Conservation (phyloP, 1,140 invertebrate genomes). For the Euglossa dilemma region DNA sequence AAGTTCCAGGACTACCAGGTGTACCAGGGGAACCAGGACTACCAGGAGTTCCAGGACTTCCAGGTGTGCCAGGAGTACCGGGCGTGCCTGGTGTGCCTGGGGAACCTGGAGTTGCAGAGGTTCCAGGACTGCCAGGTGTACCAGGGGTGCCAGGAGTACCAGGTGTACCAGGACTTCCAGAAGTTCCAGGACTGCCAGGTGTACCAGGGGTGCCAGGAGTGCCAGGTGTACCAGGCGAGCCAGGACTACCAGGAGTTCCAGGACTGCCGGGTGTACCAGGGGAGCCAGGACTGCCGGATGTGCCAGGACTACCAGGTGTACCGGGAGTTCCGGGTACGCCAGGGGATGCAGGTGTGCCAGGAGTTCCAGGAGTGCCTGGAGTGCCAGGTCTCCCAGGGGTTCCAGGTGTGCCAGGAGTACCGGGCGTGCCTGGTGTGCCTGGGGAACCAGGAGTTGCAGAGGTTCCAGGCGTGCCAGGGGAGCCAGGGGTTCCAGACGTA, state of each 20-base stretch:
- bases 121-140: slow-evolving; percentile 11
- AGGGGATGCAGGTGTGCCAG: slow-evolving; percentile 10
- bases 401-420: neutral
- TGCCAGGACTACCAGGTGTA: neutral
- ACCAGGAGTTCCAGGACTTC: neutral
- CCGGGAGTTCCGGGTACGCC: slow-evolving; percentile 16
- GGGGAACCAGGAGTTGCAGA: slow-evolving; percentile 24
- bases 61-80: slow-evolving; percentile 12
- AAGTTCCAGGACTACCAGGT: neutral
- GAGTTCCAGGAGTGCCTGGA: slow-evolving; percentile 71
- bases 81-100: slow-evolving; percentile 7
- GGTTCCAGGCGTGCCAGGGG: slow-evolving; percentile 22
- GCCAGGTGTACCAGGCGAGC: neutral
- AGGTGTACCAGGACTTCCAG: neutral
- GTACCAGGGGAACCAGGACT: slow-evolving; percentile 21
- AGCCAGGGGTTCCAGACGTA: neutral
- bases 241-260: slow-evolving; percentile 65
- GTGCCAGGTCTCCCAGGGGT: slow-evolving; percentile 81
- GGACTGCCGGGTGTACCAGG: slow-evolving; percentile 32
- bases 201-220: neutral
- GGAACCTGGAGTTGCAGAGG: slow-evolving; percentile 83
- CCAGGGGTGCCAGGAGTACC: slow-evolving; percentile 10
- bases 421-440: slow-evolving; percentile 37
- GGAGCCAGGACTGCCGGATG: neutral
- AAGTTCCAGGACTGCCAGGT: slow-evolving; percentile 83